A percentile compares a stretch with the other conserved stretches of the same genome.
phyloP scores from a whole-genome alignment of 2,888 invertebrate species.

The Ophion costatus region DNA sequence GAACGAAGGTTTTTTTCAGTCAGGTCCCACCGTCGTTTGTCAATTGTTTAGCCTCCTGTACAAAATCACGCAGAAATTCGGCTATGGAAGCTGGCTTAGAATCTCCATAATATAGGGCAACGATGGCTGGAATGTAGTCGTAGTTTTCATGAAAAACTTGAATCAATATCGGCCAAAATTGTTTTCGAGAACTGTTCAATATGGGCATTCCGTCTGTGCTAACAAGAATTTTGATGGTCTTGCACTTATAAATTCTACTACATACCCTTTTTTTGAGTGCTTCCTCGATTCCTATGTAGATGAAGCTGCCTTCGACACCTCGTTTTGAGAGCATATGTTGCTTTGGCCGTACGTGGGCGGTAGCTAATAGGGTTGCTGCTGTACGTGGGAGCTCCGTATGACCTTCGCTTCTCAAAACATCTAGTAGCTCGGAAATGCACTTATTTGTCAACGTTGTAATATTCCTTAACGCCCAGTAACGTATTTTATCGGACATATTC shows the following conservation, averaged over 20 bases:
- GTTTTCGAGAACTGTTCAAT: constrained; percentile 10
- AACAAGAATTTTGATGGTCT: neutral
- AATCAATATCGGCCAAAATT: constrained; percentile 22
- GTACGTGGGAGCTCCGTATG: too few species aligned
- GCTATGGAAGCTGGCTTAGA: constrained; percentile 18
- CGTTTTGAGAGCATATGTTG: too few species aligned
- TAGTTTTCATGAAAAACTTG: neutral
- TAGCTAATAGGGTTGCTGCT: too few species aligned
- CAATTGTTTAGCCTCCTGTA: constrained; percentile 50
- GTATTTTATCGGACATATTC: neutral
- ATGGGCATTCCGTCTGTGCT: constrained; percentile 21
- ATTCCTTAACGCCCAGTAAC: too few species aligned
- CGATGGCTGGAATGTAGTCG: neutral
- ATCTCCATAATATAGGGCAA: constrained; percentile 19
- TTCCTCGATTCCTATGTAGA: too few species aligned
- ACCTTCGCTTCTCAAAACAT: neutral
- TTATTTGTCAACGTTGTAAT: too few species aligned
- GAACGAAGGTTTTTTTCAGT: too few species aligned
- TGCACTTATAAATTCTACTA: neutral
- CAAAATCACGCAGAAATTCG: constrained; percentile 58
- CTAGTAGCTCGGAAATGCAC: too few species aligned
- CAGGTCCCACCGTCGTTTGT: constrained; percentile 48
- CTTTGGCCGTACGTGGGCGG: too few species aligned
- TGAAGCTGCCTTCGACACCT: too few species aligned
- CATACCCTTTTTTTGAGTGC: too few species aligned